phyloP scores from a whole-genome alignment of 2,113 vertebrate species.

The Pluvianellus socialis region DNA sequence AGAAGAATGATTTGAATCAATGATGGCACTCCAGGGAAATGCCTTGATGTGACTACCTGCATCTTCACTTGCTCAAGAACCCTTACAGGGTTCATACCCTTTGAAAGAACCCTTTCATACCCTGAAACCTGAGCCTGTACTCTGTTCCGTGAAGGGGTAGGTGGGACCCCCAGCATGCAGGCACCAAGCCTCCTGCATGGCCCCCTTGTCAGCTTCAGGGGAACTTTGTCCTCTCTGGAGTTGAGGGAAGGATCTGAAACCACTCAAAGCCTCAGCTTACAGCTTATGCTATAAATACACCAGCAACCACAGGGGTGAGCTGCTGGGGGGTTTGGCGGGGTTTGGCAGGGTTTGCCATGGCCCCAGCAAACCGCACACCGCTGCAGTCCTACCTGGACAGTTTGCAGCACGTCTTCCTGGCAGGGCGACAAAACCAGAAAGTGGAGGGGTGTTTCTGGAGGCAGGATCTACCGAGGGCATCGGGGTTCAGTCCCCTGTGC shows the following conservation, averaged over 20 bases:
- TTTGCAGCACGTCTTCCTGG: neutral
- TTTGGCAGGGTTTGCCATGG: neutral
- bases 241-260: neutral
- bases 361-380: neutral
- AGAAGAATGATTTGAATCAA: neutral
- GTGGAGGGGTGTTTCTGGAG: neutral
- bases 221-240: neutral
- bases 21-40: neutral
- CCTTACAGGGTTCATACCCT: too few relatives aligned
- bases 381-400: fast-evolving
- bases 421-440: neutral
- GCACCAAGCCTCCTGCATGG: neutral
- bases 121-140: neutral
- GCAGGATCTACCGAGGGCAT: neutral
- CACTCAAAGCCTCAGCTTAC: neutral
- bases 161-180: neutral
- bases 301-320: neutral
- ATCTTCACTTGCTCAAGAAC: neutral
- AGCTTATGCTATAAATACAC: neutral
- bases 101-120: too few relatives aligned
- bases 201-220: neutral
- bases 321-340: neutral
- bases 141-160: neutral
- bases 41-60: neutral
- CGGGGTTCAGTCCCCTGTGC: neutral